Percentiles rank a stretch among this genome's conserved stretches.
Evolutionary conservation across 2,797 vertebrate species (phyloP).

Genomic region (Molothrus aeneus): DNA sequence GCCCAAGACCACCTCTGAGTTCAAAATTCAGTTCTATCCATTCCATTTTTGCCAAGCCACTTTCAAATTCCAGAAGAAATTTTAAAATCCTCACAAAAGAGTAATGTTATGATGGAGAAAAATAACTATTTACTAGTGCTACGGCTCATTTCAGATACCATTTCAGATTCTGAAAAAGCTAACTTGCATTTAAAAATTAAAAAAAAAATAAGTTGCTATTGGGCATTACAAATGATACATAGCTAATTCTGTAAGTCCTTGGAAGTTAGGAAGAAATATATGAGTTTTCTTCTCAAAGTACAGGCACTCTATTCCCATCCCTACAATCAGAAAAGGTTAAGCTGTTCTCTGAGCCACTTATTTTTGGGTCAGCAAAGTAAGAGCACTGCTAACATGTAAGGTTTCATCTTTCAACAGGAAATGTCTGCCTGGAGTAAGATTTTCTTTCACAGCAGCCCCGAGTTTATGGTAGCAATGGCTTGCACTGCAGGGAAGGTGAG

Average conservation of each 20-base stretch:
- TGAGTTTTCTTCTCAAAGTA: neutral
- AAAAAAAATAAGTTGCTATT: neutral
- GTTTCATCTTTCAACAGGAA: slow-evolving; percentile 41
- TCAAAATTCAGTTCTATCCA: neutral
- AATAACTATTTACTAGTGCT: neutral
- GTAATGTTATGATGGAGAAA: neutral
- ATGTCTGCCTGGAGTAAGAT: neutral
- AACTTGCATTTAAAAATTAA: neutral
- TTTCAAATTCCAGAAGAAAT: neutral
- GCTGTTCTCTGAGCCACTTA: neutral
- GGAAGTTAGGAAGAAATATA: neutral
- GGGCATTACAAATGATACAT: neutral
- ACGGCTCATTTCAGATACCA: neutral
- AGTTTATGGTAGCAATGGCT: neutral
- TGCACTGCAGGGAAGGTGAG: neutral
- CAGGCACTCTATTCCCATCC: neutral
- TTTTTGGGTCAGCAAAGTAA: neutral
- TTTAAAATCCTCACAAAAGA: neutral
- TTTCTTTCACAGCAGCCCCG: neutral
- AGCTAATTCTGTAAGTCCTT: neutral
- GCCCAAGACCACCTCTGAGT: neutral
- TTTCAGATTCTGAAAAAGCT: neutral
- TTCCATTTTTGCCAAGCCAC: neutral
- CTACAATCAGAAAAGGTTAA: neutral
- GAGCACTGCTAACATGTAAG: neutral